These are phyloP conservation scores for Stegodyphus dumicola DNA, from an alignment of 1,140 invertebrate genomes.

Conservation along the genomic window DNA sequence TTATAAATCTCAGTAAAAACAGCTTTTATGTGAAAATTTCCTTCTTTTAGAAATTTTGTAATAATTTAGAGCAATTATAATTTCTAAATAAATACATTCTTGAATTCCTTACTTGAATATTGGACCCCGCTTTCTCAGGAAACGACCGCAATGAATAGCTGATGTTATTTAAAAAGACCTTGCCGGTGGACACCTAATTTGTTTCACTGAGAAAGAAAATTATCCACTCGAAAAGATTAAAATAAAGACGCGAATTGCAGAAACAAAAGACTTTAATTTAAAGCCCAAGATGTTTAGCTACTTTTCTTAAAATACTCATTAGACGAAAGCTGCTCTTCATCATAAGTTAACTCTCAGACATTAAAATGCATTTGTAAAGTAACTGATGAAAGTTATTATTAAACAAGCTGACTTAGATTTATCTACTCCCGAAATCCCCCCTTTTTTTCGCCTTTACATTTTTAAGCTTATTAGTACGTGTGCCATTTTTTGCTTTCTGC, in stretches of 20 bases:
- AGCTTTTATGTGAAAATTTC: too few species aligned
- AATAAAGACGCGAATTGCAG: not conserved
- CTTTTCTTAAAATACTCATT: conserved; percentile 33
- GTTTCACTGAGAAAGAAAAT: not conserved
- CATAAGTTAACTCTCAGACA: conserved; percentile 27
- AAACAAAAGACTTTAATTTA: conserved; percentile 28
- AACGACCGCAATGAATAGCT: too few species aligned
- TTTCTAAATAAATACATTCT: too few species aligned
- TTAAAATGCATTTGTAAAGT: conserved; percentile 31
- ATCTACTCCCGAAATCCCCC: not conserved
- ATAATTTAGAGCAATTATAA: too few species aligned
- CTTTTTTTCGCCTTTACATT: conserved; percentile 3
- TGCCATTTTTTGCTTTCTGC: not conserved
- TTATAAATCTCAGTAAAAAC: too few species aligned
- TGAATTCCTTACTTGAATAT: too few species aligned
- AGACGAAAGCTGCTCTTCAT: conserved; percentile 19
- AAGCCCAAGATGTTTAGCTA: conserved; percentile 27
- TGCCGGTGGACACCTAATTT: conserved; percentile 4
- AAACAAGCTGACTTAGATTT: conserved; percentile 31
- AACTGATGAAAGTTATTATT: conserved; percentile 33
- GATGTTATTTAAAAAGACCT: too few species aligned
- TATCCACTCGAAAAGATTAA: not conserved
- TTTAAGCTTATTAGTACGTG: not conserved
- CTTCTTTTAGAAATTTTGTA: too few species aligned
- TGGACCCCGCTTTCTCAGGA: too few species aligned